phyloP scores from a whole-genome alignment of 2,113 vertebrate genomes.

The Tor tambroides region DNA sequence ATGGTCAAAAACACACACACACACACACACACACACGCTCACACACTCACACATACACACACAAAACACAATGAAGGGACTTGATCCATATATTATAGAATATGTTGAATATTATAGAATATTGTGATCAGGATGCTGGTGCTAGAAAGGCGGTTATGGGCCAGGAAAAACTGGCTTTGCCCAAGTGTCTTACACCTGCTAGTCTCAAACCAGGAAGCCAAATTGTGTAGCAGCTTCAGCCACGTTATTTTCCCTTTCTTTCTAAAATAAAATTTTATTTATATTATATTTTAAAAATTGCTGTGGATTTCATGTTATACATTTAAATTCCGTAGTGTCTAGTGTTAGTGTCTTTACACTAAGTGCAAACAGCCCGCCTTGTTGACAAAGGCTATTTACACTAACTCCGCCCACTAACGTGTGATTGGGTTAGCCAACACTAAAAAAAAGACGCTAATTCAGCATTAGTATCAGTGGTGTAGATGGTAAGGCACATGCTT shows the following conservation, averaged over 20 bases:
- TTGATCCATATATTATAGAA: not conserved
- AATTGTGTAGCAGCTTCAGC: not conserved
- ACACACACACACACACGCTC: not conserved
- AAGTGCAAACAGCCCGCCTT: too few species aligned
- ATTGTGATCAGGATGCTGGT: not conserved
- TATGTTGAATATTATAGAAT: not conserved
- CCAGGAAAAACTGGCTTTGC: too few species aligned
- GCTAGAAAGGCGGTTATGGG: not conserved
- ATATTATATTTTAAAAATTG: not conserved
- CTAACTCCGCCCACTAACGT: too few species aligned
- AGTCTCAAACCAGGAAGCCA: not conserved
- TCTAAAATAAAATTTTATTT: not conserved
- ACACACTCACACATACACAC: not conserved
- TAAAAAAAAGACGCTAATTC: too few species aligned
- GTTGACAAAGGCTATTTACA: too few species aligned
- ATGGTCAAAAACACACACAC: not conserved
- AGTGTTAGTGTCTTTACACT: too few species aligned
- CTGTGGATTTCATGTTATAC: too few species aligned
- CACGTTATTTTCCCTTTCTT: not conserved
- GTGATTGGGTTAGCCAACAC: too few species aligned
- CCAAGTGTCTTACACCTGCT: too few species aligned
- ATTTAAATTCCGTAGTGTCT: too few species aligned
- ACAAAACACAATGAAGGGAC: not conserved
- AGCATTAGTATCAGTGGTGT: too few species aligned
- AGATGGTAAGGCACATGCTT: too few species aligned